Evolutionary conservation across 2,888 invertebrate species (phyloP), one percentile per base, ranked within the genome.

Genomic region (Chymomyza fuscimana): DNA sequence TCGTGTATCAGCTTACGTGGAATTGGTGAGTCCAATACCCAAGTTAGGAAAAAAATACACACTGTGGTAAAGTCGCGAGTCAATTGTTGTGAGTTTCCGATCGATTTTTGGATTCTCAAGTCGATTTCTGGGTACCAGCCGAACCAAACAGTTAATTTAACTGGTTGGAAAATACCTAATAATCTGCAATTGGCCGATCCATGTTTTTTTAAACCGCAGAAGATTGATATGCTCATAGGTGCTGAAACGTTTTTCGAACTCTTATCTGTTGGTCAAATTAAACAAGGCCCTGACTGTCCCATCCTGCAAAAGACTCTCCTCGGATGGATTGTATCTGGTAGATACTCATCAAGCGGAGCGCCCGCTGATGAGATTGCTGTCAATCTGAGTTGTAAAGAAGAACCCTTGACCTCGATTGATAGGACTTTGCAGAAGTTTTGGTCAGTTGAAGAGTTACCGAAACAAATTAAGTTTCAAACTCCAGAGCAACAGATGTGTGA

Each of bases 31-130:
- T n/a, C 54, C 6, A 54, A 54, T 50, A 9, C 50, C 15, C 50
- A 50, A 50, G 50, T 50, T 12, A 50, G 15, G 50, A 50, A 50
- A 15, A 50, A 50, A 16, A 54, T 54, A 16, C 54, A 54, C 16
- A 4, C 54, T n/a, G 54, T 54, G 54, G 54, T 54, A 16, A 54
- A 54, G 16, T 54, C 16, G 54, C 54, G 54, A 10, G n/a, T 54
- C 54, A n/a, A 54, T 10, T 54, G 54, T 16, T 1, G n/a, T 16
- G 54, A 54, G 16, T 54, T 54, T 16, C 16, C 54, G 6, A 6
- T 16, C 10, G 54, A 54, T 54, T 54, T 54, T 1, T 54, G n/a
- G n/a, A 54, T 54, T 16, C 16, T 10, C 6, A 54, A 16, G 16
- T 54, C 54, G 6, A 54, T 54, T n/a, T 54, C 54, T 10, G 54